Evolutionary conservation across 2,888 invertebrate species (phyloP), one percentile per base, ranked within the genome.

Genomic region (Stenolophus ochropezus): DNA sequence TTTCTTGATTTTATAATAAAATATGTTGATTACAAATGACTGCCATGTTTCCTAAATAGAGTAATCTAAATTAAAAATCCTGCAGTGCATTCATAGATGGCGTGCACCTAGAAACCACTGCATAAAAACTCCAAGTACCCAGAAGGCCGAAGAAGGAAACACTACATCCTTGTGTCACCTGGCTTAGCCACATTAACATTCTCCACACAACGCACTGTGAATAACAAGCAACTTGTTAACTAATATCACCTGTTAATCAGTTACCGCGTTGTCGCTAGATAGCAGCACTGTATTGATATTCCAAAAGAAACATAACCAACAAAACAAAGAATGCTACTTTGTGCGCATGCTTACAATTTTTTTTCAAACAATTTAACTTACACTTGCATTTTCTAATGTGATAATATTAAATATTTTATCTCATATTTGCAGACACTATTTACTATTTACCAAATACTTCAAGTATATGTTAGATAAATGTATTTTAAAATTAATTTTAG

Each of bases 221-320:
- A 73, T 69, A 79, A 69, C 79, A 71, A 51, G 79, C 56, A 3
- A 27, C 69, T 79, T 53, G 79, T 79, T 79, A 79, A 69, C 78
- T 69, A 78, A 65, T 65, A 78, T 78, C 69, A 78, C 16, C 78
- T 51, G 69, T 18, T 78, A 71, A 79, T 79, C 79, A 69, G 79
- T 69, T 33, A 79, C 61, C 69, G 69, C 53, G 27, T 27, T 79
- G 79, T 71, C 71, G 23, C 18, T 27, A 69, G 79, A 76, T 79
- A 79, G 71, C 69, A 76, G 33, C 53, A 53, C 27, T 18, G 51
- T 42, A 65, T 79, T 79, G 69, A 79, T 71, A 79, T 79, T 69
- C 79, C 69, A 79, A 71, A 53, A 51, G 27, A 23, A 11, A 71
- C 21, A 53, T 71, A 21, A 69, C 69, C 42, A 77, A 49, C 47